Conservation (phyloP, 2,113 vertebrate species). For the Oryzias melastigma region DNA sequence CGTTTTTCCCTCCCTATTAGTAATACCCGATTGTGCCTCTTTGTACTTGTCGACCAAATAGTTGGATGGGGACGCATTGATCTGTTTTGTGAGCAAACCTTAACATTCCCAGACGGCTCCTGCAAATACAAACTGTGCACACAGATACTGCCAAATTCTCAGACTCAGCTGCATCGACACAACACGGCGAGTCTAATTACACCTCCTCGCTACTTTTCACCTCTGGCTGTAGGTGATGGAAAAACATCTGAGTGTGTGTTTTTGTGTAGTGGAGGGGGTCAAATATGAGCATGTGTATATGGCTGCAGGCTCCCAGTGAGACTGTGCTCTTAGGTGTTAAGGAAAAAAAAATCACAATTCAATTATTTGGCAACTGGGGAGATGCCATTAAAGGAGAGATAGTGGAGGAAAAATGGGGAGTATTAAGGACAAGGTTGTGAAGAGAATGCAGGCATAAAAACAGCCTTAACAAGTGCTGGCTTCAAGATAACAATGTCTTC, state of each 20-base stretch:
- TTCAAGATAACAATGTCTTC: no score
- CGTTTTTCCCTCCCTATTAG: conserved; percentile 2
- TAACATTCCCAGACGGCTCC: background rate
- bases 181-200: conserved; percentile 39
- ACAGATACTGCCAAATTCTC: conserved; percentile 7
- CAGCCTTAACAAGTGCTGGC: conserved; percentile 18
- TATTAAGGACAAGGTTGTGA: background rate
- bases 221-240: conserved; percentile 23
- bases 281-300: conserved; percentile 26
- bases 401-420: conserved; percentile 3
- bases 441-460: conserved; percentile 12
- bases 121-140: conserved; percentile 1
- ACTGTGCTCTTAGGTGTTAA: conserved; percentile 30
- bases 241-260: conserved; percentile 17
- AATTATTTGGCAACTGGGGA: conserved; percentile 41
- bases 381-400: conserved; percentile 20
- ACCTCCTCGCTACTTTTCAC: conserved; percentile 6
- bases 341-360: conserved; percentile 43
- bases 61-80: conserved; percentile 34
- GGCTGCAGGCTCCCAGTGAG: conserved; percentile 26
- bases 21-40: conserved; percentile 22
- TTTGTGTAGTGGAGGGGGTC: conserved; percentile 27
- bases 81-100: conserved; percentile 27
- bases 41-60: conserved; percentile 18
- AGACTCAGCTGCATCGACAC: conserved; percentile 10